Percentiles rank a stretch among this genome's conserved stretches.
phyloP scores from a whole-genome alignment of 2,113 vertebrate species.

The Calypte anna region DNA sequence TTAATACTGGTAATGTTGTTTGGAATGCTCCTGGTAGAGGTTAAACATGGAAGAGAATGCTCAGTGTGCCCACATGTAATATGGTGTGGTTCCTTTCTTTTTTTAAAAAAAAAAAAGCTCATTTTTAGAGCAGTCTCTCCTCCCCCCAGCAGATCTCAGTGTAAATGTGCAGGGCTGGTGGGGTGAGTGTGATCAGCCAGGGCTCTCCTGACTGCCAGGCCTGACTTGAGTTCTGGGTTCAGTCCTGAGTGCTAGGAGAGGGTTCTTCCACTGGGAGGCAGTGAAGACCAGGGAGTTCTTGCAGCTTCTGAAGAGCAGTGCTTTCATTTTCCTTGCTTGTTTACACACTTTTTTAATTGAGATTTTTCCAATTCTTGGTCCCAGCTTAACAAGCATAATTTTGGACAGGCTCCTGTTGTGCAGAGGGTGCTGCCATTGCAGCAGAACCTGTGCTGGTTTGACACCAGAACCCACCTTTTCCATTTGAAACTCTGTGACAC shows the following conservation, averaged over 20 bases:
- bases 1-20: background rate
- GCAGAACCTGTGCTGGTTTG: background rate
- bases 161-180: background rate
- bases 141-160: background rate
- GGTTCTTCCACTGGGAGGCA: conserved; percentile 25
- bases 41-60: background rate
- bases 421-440: background rate
- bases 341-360: background rate
- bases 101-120: background rate
- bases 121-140: background rate
- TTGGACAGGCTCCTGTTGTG: background rate
- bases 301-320: background rate
- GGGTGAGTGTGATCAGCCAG: background rate
- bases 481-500: background rate
- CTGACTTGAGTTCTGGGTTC: too few relatives aligned
- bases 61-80: background rate
- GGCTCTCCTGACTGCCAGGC: background rate
- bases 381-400: background rate
- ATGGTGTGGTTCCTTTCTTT: background rate
- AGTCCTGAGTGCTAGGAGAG: background rate
- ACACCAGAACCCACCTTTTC: background rate
- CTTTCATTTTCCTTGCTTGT: background rate
- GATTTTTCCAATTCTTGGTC: background rate
- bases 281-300: background rate
- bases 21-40: background rate